Conservation (phyloP, 2,113 vertebrate genomes). For the Poicephalus gulielmi region DNA sequence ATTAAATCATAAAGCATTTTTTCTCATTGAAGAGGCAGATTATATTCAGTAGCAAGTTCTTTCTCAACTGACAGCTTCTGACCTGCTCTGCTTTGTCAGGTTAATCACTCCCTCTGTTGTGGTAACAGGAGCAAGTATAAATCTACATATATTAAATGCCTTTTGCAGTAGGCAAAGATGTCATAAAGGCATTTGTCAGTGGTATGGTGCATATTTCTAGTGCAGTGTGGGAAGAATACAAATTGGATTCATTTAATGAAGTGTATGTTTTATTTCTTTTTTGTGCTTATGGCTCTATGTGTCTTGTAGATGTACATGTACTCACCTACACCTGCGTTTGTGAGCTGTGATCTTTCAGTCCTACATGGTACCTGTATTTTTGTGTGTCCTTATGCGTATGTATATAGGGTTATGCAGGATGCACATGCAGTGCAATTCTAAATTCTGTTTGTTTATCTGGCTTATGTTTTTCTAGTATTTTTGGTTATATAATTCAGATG, state of each 20-base stretch:
- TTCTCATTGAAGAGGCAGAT: neutral
- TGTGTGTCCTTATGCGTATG: neutral
- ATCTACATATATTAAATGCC: neutral
- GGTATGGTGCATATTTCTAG: neutral
- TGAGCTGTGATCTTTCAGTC: neutral
- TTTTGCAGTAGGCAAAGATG: neutral
- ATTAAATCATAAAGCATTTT: neutral
- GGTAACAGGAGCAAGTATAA: neutral
- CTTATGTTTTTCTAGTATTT: neutral
- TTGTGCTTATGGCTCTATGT: neutral
- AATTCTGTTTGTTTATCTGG: neutral
- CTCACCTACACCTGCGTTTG: neutral
- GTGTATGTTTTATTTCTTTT: neutral
- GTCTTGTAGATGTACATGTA: neutral
- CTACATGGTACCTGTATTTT: neutral
- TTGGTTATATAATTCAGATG: neutral
- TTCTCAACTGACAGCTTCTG: neutral
- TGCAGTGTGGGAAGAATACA: neutral
- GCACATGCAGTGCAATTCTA: neutral
- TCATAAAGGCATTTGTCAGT: neutral
- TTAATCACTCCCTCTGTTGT: neutral
- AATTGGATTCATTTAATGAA: neutral
- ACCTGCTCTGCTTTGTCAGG: neutral
- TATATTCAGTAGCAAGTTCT: neutral
- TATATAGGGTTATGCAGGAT: neutral